Evolutionary conservation across 1,140 invertebrate genomes (phyloP).

Genomic region (Sycophila sp.): DNA sequence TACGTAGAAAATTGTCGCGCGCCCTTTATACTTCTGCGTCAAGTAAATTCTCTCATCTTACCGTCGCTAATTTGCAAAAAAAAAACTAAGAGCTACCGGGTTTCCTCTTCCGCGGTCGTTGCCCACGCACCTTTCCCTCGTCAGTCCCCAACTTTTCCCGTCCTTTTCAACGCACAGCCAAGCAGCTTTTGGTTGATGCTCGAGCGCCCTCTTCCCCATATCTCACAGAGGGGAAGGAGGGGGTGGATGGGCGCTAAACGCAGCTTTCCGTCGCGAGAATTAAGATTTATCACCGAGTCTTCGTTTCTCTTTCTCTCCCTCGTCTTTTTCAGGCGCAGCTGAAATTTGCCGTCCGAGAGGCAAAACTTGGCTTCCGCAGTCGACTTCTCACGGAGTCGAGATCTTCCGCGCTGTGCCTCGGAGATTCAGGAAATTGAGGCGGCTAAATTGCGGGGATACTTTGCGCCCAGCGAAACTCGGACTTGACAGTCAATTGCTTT

Average conservation of each 20-base stretch:
- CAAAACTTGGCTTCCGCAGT: not conserved
- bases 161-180: too few relatives aligned
- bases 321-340: not conserved
- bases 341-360: not conserved
- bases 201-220: not conserved
- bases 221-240: too few relatives aligned
- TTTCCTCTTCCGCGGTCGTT: too few relatives aligned
- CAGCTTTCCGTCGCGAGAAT: conserved; percentile 14
- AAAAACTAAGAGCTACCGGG: too few relatives aligned
- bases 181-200: not conserved
- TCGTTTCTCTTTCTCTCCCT: conserved; percentile 2
- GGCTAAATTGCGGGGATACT: not conserved
- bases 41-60: not conserved
- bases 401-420: not conserved
- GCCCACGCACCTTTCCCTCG: not conserved
- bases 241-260: conserved; percentile 12
- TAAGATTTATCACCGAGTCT: conserved; percentile 20
- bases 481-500: too few relatives aligned
- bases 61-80: not conserved
- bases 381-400: not conserved
- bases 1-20: too few relatives aligned
- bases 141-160: not conserved
- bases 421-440: conserved; percentile 16
- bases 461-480: too few relatives aligned
- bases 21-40: not conserved